Conservation (phyloP, 2,797 vertebrate species). For the Amniataba percoides region DNA sequence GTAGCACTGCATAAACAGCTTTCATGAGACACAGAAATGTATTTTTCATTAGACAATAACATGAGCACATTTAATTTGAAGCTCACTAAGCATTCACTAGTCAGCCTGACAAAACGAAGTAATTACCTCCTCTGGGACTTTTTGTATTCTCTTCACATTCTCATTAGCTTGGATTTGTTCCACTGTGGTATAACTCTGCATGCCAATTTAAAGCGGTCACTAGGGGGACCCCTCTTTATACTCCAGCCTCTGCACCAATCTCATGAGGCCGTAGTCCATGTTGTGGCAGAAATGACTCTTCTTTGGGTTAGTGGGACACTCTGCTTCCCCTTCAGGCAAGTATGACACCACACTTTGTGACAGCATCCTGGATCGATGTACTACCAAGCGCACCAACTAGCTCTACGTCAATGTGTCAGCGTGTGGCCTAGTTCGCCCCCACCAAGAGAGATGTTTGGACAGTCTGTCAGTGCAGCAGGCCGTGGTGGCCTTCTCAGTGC, state of each 20-base stretch:
- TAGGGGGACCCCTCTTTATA: constrained; percentile 57
- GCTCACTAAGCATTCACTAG: constrained; percentile 28
- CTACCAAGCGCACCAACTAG: background rate
- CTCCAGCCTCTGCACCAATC: background rate
- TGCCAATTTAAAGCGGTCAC: constrained; percentile 50
- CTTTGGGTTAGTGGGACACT: constrained; percentile 68
- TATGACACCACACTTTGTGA: constrained; percentile 39
- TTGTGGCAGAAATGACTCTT: constrained; percentile 21
- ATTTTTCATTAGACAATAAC: constrained; percentile 49
- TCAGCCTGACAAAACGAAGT: constrained; percentile 52
- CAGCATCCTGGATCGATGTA: constrained; percentile 50
- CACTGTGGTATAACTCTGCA: constrained; percentile 18
- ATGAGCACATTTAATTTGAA: constrained; percentile 51
- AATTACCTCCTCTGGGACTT: constrained; percentile 49
- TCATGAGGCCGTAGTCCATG: constrained; percentile 22
- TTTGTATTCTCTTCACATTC: constrained; percentile 30
- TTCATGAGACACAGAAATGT: constrained; percentile 34
- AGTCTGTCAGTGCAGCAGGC: background rate
- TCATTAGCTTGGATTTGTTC: constrained; percentile 62
- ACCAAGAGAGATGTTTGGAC: background rate
- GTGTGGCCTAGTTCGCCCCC: constrained; percentile 44
- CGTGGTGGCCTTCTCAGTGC: constrained; percentile 60
- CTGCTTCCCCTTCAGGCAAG: constrained; percentile 49
- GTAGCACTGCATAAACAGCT: background rate
- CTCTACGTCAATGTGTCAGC: constrained; percentile 21